Evolutionary conservation across 2,888 invertebrate species (phyloP), one percentile per base, ranked within the genome.

Genomic region (Anodontia alba): DNA sequence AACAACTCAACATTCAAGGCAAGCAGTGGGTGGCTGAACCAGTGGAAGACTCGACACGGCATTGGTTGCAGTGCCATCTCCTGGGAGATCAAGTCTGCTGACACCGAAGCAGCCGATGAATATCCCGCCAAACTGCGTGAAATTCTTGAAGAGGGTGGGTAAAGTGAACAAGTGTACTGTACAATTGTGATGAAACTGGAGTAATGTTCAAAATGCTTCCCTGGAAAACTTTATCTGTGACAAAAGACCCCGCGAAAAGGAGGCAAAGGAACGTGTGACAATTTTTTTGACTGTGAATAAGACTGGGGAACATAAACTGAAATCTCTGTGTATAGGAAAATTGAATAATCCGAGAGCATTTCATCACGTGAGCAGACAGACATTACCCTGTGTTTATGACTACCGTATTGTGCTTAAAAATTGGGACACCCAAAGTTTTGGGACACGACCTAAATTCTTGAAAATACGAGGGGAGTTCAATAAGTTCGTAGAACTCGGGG

Each of bases 251-350:
- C n/a, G n/a, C n/a, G n/a, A n/a, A n/a, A 82, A 82, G 46, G 42
- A 77, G 49, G 43, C 20, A 2, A 79, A 82, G 57, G 68, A 78
- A 26, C 12, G 81, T 10, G 36, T 80, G 1, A 82, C 80, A 26
- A 49, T 76, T 12, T 57, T 84, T 36, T 68, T 81, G 15, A 67
- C 70, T 29, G 23, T 23, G n/a, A 84, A 84, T 66, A 76, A 74
- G 51, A 73, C 79, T 20, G 81, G 79, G 0, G 68, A 7, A 5
- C 81, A 84, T 76, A 84, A 82, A 36, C 31, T 82, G 10, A 42
- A 76, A 17, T 82, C 84, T 17, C 80, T 84, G 7, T 42, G 72
- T 33, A 81, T 81, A 20, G 79, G 81, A 5, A 81, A 78, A 67
- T 80, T 68, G 54, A 17, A 62, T 5, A 73, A 77, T 8, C 73